phyloP scores from a whole-genome alignment of 2,797 vertebrate species.

The Halcyon leucocephala region DNA sequence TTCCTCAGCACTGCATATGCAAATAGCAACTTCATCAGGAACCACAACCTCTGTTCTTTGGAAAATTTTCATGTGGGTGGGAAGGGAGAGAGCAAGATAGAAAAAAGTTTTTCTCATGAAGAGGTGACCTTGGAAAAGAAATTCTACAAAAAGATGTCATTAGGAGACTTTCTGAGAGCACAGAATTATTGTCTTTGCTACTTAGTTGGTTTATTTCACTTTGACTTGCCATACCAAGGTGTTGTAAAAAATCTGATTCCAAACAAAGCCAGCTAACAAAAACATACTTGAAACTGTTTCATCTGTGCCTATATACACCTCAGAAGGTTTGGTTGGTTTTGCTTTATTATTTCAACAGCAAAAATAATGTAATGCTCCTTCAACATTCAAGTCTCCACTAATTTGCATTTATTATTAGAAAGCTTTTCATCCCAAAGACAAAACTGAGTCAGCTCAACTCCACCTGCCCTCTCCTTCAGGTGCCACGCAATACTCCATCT shows the following conservation, averaged over 20 bases:
- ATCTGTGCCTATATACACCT: not conserved
- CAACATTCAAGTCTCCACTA: fast-evolving
- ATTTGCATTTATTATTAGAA: not conserved
- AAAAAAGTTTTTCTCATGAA: not conserved
- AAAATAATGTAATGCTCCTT: not conserved
- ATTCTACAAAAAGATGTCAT: not conserved
- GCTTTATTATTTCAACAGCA: not conserved
- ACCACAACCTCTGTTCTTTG: not conserved
- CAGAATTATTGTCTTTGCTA: not conserved
- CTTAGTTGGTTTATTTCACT: not conserved
- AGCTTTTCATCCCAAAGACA: not conserved
- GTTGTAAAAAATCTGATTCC: not conserved
- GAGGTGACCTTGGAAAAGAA: not conserved
- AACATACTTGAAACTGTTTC: not conserved
- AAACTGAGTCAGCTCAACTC: not conserved
- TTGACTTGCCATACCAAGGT: not conserved
- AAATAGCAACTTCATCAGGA: not conserved
- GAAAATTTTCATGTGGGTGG: not conserved
- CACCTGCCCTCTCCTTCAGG: not conserved
- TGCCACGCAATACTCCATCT: not conserved
- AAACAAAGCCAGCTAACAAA: not conserved
- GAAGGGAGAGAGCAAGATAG: not conserved
- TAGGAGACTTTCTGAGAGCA: not conserved
- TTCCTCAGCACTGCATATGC: not conserved
- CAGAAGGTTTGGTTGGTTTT: not conserved